These are phyloP conservation scores for Poeciliopsis gracilis DNA, from an alignment of 2,797 vertebrate genomes.

Conservation along the genomic window DNA sequence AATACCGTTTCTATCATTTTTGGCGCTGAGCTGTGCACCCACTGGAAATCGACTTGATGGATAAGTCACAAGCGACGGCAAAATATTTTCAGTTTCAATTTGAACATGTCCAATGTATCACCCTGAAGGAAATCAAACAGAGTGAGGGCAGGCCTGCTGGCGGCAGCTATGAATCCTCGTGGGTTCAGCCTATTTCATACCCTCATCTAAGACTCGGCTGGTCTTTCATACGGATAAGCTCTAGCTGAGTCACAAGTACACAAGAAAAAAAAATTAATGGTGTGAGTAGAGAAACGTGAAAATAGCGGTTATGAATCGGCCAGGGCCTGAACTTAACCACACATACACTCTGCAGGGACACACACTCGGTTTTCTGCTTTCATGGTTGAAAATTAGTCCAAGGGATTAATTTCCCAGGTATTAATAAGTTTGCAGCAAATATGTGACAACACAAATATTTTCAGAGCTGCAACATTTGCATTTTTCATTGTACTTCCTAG, in stretches of 20 bases:
- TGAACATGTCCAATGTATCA: conserved; percentile 63
- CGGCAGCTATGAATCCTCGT: conserved; percentile 39
- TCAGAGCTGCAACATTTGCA: neutral
- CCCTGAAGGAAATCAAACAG: conserved; percentile 63
- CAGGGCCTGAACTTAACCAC: neutral
- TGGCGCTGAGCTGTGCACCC: conserved; percentile 36
- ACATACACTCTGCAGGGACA: neutral
- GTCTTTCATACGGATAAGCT: conserved; percentile 41
- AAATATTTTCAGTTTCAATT: conserved; percentile 67
- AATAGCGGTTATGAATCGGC: conserved; percentile 23
- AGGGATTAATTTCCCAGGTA: neutral
- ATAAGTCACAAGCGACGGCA: conserved; percentile 49
- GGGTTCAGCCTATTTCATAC: conserved; percentile 45
- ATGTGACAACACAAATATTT: neutral
- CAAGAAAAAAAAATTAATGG: conserved; percentile 7
- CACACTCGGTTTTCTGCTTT: neutral
- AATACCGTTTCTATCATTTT: conserved; percentile 46
- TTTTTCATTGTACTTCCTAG: neutral
- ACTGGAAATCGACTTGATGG: conserved; percentile 56
- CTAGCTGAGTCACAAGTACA: conserved; percentile 18
- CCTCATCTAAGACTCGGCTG: conserved; percentile 28
- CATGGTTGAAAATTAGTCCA: neutral
- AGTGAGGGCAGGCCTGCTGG: conserved; percentile 39
- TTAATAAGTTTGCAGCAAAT: neutral
- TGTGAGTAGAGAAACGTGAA: conserved; percentile 12